Base-by-base conservation (phyloP, 2,797 vertebrate species). In the Crax fasciolata region DNA sequence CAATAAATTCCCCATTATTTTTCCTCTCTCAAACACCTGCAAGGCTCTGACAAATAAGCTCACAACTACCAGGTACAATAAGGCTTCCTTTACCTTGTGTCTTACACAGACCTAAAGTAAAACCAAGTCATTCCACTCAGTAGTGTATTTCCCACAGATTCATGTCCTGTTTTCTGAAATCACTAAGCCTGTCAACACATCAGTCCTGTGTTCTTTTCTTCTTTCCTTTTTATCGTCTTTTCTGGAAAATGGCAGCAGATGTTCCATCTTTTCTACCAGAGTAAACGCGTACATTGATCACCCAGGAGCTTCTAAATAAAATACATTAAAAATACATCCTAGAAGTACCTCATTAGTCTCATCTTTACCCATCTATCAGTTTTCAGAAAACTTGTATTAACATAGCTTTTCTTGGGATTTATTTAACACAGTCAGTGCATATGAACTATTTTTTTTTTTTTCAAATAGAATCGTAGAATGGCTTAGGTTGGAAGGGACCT, bases 151-250 rank as follows among this genome's bases (percentile, higher is more conserved):
- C 43, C 21, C 32, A 66, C 20, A 23, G 25, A 76, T 66, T 80
- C 30, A 13, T 63, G 8, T 62, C 27, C 16, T 30, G 2, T 75
- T 91, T 82, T 84, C 51, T 67, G 49, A 12, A 86, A 68, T 58
- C 30, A 78, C 3, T 6, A 65, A 4, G 5, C 4, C 4, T 74
- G 13, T 71, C 19, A 38, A 23, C 10, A 48, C 13, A 48, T 41
- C 12, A 74, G 38, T 59, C 23, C 5, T 0, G 0, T 28, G 8
- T 55, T 35, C 6, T 46, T 25, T 80, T 0, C 0, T 16, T 58
- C 41, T 13, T 9, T 7, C 17, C 3, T 6, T 19, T 76, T 79
- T 62, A 9, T 32, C 13, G 3, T 20, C 15, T 75, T 87, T 59
- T 12, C 28, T 59, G 18, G 38, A 55, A 59, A 82, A 28, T 6